Base-by-base conservation (phyloP, 2,888 invertebrate genomes). In the Dasypogon diadema region DNA sequence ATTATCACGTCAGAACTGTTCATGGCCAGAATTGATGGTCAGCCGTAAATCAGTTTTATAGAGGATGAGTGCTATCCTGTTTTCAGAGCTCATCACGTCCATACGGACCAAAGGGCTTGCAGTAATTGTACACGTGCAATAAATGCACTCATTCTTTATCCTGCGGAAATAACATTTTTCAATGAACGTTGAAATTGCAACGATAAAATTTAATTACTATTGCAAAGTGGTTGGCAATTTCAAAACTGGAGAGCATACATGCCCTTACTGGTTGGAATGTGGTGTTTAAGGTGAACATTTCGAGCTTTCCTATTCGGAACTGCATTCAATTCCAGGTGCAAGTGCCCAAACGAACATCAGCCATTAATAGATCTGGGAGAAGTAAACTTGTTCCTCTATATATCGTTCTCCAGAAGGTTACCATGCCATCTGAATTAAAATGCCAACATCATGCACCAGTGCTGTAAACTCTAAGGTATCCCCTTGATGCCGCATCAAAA, bases 151-250 rank as follows among this genome's bases (percentile, higher is more conserved):
- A n/a, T 30, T n/a, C n/a, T 30, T 10, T 30, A 30, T 10, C 34
- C 34, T 10, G 10, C 34, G 10, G 34, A 6, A 30, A 0, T 30
- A 5, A 6, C 34, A 6, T 30, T 10, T 30, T 30, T 30, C 48
- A 60, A 60, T 14, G 6, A 37, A 24, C 34, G 10, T 21, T 63
- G 16, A 42, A 42, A 63, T 42, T 16, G 18, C 34, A 18, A 6
- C 22, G 10, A 63, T 42, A 63, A 63, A 63, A 63, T 63, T 37
- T 34, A 37, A 63, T 63, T 37, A 42, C 58, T 26, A 14, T 10
- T 0, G 5, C 1, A 30, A 30, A 30, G 34, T 30, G 34, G 34
- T n/a, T n/a, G n/a, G n/a, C n/a, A n/a, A 30, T 5, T 30, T 30
- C 8, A 8, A 30, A 30, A 30, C 8, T 30, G 30, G 30, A 30